Evolutionary conservation across 2,113 vertebrate species (phyloP).

Genomic region (Stigmatopora nigra): DNA sequence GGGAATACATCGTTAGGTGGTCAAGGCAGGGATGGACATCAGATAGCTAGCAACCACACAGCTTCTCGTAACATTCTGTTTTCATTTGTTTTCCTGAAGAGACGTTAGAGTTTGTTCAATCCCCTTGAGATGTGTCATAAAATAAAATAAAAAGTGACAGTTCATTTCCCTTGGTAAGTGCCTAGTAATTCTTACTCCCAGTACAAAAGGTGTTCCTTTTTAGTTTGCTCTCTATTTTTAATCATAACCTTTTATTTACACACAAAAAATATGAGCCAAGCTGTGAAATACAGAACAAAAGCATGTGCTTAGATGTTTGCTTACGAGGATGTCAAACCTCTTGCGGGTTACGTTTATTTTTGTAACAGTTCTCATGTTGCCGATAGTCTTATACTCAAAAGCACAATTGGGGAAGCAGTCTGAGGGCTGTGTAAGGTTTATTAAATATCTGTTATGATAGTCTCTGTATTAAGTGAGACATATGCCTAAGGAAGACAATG

Average conservation of each 20-base stretch:
- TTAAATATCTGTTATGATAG: neutral
- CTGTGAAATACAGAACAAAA: neutral
- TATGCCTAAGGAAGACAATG: too few species aligned
- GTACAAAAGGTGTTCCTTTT: constrained; percentile 16
- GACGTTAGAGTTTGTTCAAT: constrained; percentile 49
- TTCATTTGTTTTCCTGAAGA: constrained; percentile 45
- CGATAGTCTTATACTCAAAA: neutral
- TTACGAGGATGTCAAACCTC: neutral
- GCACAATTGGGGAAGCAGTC: neutral
- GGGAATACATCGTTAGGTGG: constrained; percentile 17
- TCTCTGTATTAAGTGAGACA: neutral
- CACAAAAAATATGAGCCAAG: neutral
- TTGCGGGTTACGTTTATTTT: neutral
- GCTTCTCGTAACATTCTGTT: constrained; percentile 20
- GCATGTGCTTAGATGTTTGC: neutral
- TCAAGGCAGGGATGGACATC: constrained; percentile 8
- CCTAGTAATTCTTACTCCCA: constrained; percentile 21
- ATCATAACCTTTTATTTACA: constrained; percentile 6
- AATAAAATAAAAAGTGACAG: constrained; percentile 33
- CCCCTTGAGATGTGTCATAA: constrained; percentile 50
- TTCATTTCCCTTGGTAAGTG: constrained; percentile 33
- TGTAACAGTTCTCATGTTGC: neutral
- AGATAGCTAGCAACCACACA: constrained; percentile 10
- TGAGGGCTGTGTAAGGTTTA: neutral
- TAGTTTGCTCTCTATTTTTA: neutral